These are phyloP conservation scores for Choristoneura fumiferana DNA, from an alignment of 1,140 invertebrate species.

Conservation along the genomic window DNA sequence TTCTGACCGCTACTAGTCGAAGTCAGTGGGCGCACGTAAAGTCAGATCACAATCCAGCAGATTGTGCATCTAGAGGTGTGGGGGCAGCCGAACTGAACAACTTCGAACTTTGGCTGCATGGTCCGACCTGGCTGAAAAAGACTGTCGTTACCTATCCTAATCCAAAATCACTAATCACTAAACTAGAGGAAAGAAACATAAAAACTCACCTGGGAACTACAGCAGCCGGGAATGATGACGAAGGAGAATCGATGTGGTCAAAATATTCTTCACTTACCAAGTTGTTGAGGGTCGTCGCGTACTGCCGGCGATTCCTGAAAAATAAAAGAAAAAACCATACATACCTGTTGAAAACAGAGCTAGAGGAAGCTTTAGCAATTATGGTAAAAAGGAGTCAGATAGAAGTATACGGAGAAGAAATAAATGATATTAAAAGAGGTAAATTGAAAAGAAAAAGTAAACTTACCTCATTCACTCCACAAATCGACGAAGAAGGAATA, in stretches of 20 bases:
- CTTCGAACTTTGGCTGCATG: conserved; percentile 39
- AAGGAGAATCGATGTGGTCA: background rate
- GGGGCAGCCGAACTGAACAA: conserved; percentile 24
- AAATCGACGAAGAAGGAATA: background rate
- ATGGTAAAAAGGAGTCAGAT: background rate
- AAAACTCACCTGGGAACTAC: background rate
- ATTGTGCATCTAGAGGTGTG: background rate
- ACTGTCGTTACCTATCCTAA: background rate
- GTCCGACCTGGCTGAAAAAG: conserved; percentile 33
- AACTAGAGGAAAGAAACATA: conserved; percentile 8
- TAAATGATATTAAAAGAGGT: background rate
- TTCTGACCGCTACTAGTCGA: background rate
- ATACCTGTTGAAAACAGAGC: background rate
- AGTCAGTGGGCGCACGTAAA: conserved; percentile 7
- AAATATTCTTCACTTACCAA: conserved; percentile 12
- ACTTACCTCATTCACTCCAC: background rate
- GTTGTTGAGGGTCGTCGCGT: conserved; percentile 3
- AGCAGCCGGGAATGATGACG: background rate
- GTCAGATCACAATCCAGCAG: background rate
- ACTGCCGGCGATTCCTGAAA: conserved; percentile 4
- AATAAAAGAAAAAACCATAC: conserved; percentile 11
- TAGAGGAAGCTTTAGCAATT: conserved; percentile 4
- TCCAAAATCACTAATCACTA: background rate
- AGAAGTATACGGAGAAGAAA: background rate
- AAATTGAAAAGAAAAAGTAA: no score